Base-by-base conservation (phyloP, 2,113 vertebrate genomes). In the Cavia aperea region DNA sequence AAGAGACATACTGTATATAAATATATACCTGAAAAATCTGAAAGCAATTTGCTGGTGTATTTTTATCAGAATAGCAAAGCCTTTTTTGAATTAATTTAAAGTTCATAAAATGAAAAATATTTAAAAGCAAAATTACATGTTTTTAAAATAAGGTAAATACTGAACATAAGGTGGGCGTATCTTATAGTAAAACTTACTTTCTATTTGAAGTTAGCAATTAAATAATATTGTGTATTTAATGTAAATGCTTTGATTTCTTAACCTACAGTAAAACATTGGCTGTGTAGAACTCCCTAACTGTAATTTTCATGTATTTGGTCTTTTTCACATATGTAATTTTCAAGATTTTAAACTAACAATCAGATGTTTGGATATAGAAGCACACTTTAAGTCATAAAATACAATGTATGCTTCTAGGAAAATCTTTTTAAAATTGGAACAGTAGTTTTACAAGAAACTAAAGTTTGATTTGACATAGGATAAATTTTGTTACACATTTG, bases 151-250 rank as follows among this genome's bases (percentile, higher is more conserved):
- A 77, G 15, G 7, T 86, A 14, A 58, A 58, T 56, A 33, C 1
- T 68, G 54, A 36, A 26, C 66, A 14, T 88, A 46, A 90, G 21
- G 72, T 72, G 12, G 68, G 78, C 10, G 68, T 54, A 12, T 54
- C 51, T 54, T 9, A 56, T 72, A 33, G 26, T 75, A 75, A 81
- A 90, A 54, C 51, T 51, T 51, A 75, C 58, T 84, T 90, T 81
- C 5, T 46, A 24, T 93, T 90, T 82, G 2, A 77, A 78, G 77
- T 88, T 82, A 24, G 7, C 92, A 91, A 62, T 93, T 86, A 73
- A 86, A 58, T 5, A 56, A 7, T 77, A 81, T 54, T 54, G 16
- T 78, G 10, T n/a, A 54, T 63, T 87, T 92, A 62, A 77, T 60
- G 3, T 68, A 86, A 77, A 92, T 60, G 1, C 58, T 75, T 58